Base-by-base conservation (phyloP, 2,888 invertebrate genomes). In the Lasioglossum pauxillum region DNA sequence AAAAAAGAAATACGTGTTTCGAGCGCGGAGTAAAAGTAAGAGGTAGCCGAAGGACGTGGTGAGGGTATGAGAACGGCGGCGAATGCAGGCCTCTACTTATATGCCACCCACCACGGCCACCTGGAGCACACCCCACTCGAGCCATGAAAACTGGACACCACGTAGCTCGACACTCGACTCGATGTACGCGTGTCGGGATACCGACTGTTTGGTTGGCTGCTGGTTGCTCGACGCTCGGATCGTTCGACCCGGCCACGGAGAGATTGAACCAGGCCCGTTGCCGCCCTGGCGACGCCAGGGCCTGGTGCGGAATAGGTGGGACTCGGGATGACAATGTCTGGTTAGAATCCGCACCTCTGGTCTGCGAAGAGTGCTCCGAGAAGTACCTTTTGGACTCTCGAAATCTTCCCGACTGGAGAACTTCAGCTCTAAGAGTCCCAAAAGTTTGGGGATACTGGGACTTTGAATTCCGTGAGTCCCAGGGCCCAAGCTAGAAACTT, bases 51-150 rank as follows among this genome's bases (percentile, higher is more conserved):
- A 93, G 94, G 93, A 95, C 94, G 94, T 94, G 93, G 94, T 94
- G 94, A 95, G 95, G 95, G 94, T 95, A 95, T 95, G 95, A 94
- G 95, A 93, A 95, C 94, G 94, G 92, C 93, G 94, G 94, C 93
- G 94, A 94, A 93, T 89, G 92, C 94, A 94, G 92, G 92, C 94
- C 94, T 94, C 94, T 95, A 95, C 94, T 95, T 95, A 95, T 95
- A 95, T 94, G 92, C 94, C 95, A 95, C 95, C 95, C 95, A 95
- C 95, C 95, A 95, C 93, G 91, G 92, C 88, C 89, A 86, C 92
- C 91, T 89, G 87, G 89, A 91, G 88, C 83, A 80, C 90, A 90
- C 94, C 95, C 94, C 95, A 94, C 95, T 71, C 94, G 93, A 85
- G 87, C 90, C 89, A 84, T 91, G 90, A 93, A 93, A 94, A 93